Evolutionary conservation across 2,888 invertebrate species (phyloP).

Genomic region (Acanthosepion lycidas): DNA sequence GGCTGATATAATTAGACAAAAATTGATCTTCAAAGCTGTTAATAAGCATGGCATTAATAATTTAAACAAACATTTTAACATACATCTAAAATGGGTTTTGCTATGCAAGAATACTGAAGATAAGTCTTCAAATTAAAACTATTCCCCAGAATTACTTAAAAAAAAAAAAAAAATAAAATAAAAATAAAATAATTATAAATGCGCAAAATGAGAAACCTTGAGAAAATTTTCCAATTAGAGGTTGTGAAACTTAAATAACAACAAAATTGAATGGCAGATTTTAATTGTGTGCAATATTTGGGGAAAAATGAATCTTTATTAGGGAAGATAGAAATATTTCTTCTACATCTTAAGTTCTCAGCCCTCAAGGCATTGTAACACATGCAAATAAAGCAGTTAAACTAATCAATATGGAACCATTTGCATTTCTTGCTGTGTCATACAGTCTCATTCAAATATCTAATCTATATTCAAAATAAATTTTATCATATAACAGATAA

Average conservation of each 20-base stretch:
- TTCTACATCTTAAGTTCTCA: not conserved
- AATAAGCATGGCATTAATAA: not conserved
- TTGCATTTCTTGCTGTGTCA: not conserved
- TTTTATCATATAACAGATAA: too few species aligned
- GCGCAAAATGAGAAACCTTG: not conserved
- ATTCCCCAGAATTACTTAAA: not conserved
- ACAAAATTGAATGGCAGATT: not conserved
- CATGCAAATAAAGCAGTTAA: not conserved
- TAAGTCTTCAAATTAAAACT: not conserved
- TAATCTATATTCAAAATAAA: too few species aligned
- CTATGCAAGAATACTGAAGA: not conserved
- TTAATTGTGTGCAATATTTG: not conserved
- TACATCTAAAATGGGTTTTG: not conserved
- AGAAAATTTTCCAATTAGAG: not conserved
- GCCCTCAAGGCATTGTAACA: not conserved
- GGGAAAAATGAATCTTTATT: not conserved
- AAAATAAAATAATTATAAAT: too few species aligned
- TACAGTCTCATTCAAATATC: too few species aligned
- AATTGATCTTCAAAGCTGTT: not conserved
- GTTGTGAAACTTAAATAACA: not conserved
- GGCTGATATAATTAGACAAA: not conserved
- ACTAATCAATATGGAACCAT: not conserved
- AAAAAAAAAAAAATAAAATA: not conserved
- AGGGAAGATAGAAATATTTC: not conserved
- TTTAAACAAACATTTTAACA: not conserved